phyloP scores from a whole-genome alignment of 37 sponge, comb jelly and placozoan species.

The Spongilla lacustris region DNA sequence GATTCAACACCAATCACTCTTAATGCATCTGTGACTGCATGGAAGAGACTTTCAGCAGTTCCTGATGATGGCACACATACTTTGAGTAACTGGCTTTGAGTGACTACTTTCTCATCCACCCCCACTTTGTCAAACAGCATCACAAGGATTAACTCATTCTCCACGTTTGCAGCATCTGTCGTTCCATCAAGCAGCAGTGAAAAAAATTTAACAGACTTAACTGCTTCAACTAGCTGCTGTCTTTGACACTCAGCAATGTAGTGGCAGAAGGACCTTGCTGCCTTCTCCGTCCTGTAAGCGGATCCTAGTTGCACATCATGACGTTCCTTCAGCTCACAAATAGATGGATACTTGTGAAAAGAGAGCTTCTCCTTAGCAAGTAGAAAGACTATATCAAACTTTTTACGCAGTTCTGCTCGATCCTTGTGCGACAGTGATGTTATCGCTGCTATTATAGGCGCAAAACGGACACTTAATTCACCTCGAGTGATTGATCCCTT shows the following conservation, averaged over 20 bases:
- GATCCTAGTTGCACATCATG: neutral
- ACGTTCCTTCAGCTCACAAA: conserved; percentile 9
- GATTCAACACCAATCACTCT: conserved; percentile 30
- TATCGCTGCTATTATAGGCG: neutral
- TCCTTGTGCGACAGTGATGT: neutral
- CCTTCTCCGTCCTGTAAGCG: conserved; percentile 2
- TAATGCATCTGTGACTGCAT: conserved; percentile 22
- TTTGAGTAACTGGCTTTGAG: conserved; percentile 22
- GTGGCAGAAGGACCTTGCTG: conserved; percentile 8
- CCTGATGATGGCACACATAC: conserved; percentile 32
- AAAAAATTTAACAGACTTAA: conserved; percentile 60
- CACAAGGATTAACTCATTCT: conserved; percentile 55
- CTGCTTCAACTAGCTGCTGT: conserved; percentile 3
- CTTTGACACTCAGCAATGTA: conserved; percentile 8
- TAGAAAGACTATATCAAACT: conserved; percentile 12
- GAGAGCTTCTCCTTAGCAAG: conserved; percentile 7
- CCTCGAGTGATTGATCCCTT: neutral
- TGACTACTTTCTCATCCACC: conserved; percentile 47
- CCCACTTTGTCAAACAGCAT: conserved; percentile 34
- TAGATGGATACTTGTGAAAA: neutral
- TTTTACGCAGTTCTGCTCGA: neutral
- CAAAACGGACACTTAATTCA: neutral
- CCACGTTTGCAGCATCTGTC: conserved; percentile 51
- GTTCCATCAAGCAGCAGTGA: conserved; percentile 59
- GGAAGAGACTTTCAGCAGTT: too few species aligned